A percentile compares a stretch with the other conserved stretches of the same genome.
These are phyloP conservation scores for Arge pagana DNA, from an alignment of 2,888 invertebrate species.

Conservation along the genomic window DNA sequence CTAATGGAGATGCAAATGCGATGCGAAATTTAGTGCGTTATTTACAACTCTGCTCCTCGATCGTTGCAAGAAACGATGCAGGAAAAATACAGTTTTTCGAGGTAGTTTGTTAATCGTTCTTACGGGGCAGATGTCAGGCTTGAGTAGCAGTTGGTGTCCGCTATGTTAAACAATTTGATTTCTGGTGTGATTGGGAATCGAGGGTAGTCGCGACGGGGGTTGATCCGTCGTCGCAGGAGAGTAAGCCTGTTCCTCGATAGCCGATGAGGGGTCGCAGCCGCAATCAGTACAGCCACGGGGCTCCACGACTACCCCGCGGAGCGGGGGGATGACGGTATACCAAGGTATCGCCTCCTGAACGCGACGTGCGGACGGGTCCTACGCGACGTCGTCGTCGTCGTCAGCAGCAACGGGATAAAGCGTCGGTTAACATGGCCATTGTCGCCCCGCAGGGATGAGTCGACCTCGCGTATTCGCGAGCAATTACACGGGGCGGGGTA, in stretches of 20 bases:
- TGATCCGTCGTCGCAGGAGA: slow-evolving; percentile 25
- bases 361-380: not conserved
- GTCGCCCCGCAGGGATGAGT: slow-evolving; percentile 24
- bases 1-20: no score
- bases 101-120: no score
- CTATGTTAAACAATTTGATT: slow-evolving; percentile 56
- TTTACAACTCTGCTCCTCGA: no score
- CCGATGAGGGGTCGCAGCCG: slow-evolving; percentile 46
- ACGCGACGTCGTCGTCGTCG: not conserved
- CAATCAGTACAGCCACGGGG: slow-evolving; percentile 55
- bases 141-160: slow-evolving; percentile 57
- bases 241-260: slow-evolving; percentile 39
- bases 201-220: slow-evolving; percentile 19
- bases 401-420: not conserved
- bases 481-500: slow-evolving; percentile 57
- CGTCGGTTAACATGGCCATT: slow-evolving; percentile 29
- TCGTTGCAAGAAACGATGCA: no score
- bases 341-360: slow-evolving; percentile 11
- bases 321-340: not conserved
- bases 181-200: slow-evolving; percentile 50
- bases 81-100: no score
- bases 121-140: slow-evolving; percentile 50
- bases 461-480: slow-evolving; percentile 50
- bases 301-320: slow-evolving; percentile 22
- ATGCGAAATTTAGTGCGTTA: no score